Conservation (phyloP, 2,113 vertebrate genomes). For the Mormyrus lacerda region DNA sequence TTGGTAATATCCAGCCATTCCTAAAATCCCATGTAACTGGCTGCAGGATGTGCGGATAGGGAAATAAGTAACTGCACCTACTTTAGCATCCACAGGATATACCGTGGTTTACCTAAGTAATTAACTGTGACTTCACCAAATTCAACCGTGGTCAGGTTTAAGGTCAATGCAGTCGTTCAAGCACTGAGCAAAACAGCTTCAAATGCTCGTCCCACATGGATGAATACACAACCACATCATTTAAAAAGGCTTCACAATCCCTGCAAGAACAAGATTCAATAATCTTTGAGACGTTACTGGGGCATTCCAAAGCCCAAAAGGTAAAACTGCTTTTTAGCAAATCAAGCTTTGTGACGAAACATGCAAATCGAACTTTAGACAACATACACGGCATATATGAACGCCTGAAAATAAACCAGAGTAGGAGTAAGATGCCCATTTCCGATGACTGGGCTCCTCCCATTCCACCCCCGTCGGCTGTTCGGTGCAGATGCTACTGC, state of each 20-base stretch:
- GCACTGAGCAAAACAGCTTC: background rate
- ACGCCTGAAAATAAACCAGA: too few species aligned
- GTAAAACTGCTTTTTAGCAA: too few species aligned
- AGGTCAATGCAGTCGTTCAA: background rate
- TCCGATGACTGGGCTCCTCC: too few species aligned
- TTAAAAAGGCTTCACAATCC: background rate
- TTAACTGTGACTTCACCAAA: background rate
- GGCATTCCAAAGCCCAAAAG: too few species aligned
- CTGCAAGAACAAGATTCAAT: background rate
- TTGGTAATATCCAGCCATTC: background rate
- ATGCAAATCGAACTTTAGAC: too few species aligned
- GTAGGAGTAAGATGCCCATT: too few species aligned
- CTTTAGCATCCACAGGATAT: background rate
- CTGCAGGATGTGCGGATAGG: background rate
- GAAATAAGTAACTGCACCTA: background rate
- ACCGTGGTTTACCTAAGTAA: background rate
- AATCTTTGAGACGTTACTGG: background rate
- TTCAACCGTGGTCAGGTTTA: background rate
- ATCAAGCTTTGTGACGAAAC: too few species aligned
- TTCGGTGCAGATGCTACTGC: too few species aligned
- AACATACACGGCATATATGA: too few species aligned
- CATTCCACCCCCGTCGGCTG: too few species aligned
- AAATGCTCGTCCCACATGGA: background rate
- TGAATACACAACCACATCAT: background rate
- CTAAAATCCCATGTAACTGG: background rate